phyloP scores from a whole-genome alignment of 2,888 invertebrate species.

The Polydesmus complanatus region DNA sequence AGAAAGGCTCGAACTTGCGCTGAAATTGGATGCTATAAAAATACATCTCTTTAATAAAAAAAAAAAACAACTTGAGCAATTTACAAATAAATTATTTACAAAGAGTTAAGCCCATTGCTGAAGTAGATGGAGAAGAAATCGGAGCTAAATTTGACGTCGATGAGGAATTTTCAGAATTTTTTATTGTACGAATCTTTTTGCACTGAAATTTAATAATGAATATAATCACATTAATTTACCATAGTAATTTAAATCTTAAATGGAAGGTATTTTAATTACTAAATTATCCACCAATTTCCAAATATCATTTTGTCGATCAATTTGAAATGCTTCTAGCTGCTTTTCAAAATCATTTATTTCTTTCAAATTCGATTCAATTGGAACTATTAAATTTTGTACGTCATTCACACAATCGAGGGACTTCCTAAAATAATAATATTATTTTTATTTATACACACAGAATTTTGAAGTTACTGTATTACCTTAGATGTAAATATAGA shows the following conservation, averaged over 20 bases:
- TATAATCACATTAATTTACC: neutral
- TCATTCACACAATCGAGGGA: slow-evolving; percentile 5
- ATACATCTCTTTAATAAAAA: neutral
- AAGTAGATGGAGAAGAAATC: neutral
- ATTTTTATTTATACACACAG: neutral
- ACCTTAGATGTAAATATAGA: slow-evolving; percentile 11
- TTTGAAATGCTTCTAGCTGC: slow-evolving; percentile 6
- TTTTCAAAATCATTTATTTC: slow-evolving; percentile 8
- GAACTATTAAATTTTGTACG: slow-evolving; percentile 5
- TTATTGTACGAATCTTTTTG: slow-evolving; percentile 9
- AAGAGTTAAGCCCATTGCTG: neutral
- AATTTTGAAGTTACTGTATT: neutral
- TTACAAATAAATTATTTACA: neutral
- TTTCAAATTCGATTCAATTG: slow-evolving; percentile 5
- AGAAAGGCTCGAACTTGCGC: neutral
- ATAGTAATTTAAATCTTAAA: neutral
- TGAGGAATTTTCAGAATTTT: neutral
- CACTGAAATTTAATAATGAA: too few relatives aligned
- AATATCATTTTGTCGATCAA: slow-evolving; percentile 12
- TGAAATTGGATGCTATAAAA: neutral
- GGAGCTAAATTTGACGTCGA: neutral
- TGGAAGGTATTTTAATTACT: too few relatives aligned
- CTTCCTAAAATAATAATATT: slow-evolving; percentile 5
- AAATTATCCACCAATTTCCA: slow-evolving; percentile 15
- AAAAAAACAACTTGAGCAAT: neutral